Conservation (phyloP, 2,797 vertebrate genomes). For the Eutrigla gurnardus region DNA sequence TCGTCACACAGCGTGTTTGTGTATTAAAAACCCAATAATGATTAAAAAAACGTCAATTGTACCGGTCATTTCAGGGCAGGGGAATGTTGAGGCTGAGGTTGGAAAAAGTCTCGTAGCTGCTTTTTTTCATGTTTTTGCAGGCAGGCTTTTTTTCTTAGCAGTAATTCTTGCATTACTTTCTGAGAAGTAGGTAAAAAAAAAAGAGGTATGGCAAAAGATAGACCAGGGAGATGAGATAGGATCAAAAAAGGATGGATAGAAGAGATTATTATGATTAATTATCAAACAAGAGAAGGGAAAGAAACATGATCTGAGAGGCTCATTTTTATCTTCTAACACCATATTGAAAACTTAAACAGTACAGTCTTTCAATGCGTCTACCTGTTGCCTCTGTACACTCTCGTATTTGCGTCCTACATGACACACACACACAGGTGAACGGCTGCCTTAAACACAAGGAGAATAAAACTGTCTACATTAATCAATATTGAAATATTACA, state of each 20-base stretch:
- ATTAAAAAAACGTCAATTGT: too few relatives aligned
- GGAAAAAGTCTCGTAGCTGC: neutral
- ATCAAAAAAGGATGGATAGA: neutral
- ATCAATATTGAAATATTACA: neutral
- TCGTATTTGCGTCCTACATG: neutral
- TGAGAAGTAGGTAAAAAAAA: neutral
- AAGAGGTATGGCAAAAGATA: neutral
- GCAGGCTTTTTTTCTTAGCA: neutral
- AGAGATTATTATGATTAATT: neutral
- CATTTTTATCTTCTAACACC: too few relatives aligned
- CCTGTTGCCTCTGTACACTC: neutral
- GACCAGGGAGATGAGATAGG: neutral
- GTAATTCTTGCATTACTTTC: too few relatives aligned
- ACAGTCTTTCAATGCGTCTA: neutral
- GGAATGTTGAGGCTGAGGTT: neutral
- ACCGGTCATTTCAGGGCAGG: neutral
- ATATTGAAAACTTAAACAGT: neutral
- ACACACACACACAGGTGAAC: neutral
- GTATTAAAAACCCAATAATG: neutral
- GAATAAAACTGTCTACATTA: neutral
- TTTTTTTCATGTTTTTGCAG: constrained; percentile 3
- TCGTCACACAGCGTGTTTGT: neutral
- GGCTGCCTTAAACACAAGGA: neutral
- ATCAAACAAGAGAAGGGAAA: neutral
- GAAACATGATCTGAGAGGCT: too few relatives aligned